Percentiles rank a stretch among this genome's conserved stretches.
phyloP scores from a whole-genome alignment of 2,797 vertebrate species.

The Chaetodon trifasciatus region DNA sequence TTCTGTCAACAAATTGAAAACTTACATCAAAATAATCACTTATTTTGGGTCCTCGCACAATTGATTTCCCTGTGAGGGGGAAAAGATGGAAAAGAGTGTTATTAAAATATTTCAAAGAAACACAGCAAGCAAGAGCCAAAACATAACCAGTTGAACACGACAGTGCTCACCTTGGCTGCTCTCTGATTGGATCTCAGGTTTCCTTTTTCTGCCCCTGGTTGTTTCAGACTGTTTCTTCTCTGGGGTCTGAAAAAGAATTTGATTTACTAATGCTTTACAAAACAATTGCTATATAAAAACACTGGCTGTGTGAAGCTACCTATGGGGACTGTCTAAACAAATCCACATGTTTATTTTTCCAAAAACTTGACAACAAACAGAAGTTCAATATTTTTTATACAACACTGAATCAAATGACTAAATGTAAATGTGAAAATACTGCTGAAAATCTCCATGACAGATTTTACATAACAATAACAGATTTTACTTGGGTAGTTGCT shows the following conservation, averaged over 20 bases:
- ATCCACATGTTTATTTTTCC: neutral
- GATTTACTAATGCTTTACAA: neutral
- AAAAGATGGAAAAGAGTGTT: constrained; percentile 35
- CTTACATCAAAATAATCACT: constrained; percentile 99
- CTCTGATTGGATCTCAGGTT: constrained; percentile 97
- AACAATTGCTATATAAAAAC: constrained; percentile 2
- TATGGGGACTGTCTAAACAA: neutral
- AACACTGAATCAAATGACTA: neutral
- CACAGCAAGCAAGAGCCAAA: constrained; percentile 7
- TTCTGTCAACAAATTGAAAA: constrained; percentile 48
- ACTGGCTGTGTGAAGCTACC: neutral
- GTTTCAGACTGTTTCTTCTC: constrained; percentile 98
- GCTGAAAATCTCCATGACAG: neutral
- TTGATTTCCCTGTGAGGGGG: constrained; percentile 90
- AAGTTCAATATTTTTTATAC: neutral
- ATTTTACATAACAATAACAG: constrained; percentile 3
- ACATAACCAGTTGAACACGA: constrained; percentile 22
- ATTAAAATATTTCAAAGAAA: constrained; percentile 20
- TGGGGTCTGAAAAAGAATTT: constrained; percentile 88
- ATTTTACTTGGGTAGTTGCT: neutral
- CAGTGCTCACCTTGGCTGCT: constrained; percentile 93
- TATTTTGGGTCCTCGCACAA: constrained; percentile 96
- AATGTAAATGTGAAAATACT: neutral
- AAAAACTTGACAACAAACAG: neutral
- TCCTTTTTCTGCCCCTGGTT: constrained; percentile 96